Percentiles rank a stretch among this genome's conserved stretches.
Evolutionary conservation across 2,113 vertebrate genomes (phyloP).

Genomic region (Toxostoma redivivum): DNA sequence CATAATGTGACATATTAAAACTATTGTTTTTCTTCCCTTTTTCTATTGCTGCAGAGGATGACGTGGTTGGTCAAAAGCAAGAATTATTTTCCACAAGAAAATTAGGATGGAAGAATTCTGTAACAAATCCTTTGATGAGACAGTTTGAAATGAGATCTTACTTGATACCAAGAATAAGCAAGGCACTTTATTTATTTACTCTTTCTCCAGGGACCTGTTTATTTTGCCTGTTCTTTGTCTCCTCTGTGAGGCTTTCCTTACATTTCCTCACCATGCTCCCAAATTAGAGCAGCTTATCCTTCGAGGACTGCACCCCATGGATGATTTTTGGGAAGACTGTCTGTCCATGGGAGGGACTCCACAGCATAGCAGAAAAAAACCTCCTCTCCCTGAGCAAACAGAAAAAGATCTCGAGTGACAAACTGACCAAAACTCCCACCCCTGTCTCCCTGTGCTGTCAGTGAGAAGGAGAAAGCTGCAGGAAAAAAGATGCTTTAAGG

Average conservation of each 20-base stretch:
- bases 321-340: too few species aligned
- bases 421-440: too few species aligned
- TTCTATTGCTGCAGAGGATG: not conserved
- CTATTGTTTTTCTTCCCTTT: not conserved
- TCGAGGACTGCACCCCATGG: too few species aligned
- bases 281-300: too few species aligned
- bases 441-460: too few species aligned
- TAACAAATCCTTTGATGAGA: not conserved
- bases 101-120: not conserved
- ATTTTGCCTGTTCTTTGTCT: not conserved
- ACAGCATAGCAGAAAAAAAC: too few species aligned
- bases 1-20: not conserved
- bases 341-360: too few species aligned
- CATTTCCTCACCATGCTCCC: not conserved
- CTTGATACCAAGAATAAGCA: not conserved
- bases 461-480: too few species aligned
- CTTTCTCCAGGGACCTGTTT: not conserved
- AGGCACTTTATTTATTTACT: not conserved
- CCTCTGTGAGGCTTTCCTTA: not conserved
- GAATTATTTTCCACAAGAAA: not conserved
- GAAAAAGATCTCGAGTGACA: too few species aligned
- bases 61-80: not conserved
- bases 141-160: not conserved
- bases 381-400: too few species aligned
- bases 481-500: too few species aligned